Base-by-base conservation (phyloP, 2,888 invertebrate species). In the Tenthredo scrophulariae region DNA sequence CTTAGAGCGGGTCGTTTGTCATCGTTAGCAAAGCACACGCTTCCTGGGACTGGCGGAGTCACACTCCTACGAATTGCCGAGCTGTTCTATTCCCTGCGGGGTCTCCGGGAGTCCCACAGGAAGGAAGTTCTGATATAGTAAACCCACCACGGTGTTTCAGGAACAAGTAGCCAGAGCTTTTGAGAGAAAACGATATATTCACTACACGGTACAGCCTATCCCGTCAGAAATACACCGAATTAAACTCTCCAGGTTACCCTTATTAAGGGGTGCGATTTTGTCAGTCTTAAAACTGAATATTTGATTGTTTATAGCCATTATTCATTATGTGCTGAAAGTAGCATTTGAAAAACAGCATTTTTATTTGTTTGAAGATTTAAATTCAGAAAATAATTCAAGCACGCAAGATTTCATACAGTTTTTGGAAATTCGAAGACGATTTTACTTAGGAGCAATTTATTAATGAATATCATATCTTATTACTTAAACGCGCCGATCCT, bases 11-110 rank as follows among this genome's bases (percentile, higher is more conserved):
- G 90, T 91, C 92, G 91, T 93, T 93, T 93, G 91, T 93, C 93
- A 93, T 93, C 93, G 93, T 93, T 93, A 93, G 93, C 91, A 93
- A 93, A 93, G 93, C 93, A 93, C 93, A 92, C 93, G 93, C 93
- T 93, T 93, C 93, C 93, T 93, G 93, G 92, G 92, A 90, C 91
- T 91, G 91, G 90, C 89, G 90, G 88, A 91, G 91, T 91, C 91
- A 90, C 92, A 91, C 91, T 90, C 90, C 90, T 90, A 89, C 89
- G 91, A 91, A 91, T 90, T 90, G 90, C 88, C 90, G 90, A 89
- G 90, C 89, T 90, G 91, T 87, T 89, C 92, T 90, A 91, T 91
- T 91, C 92, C 90, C 89, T 87, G 85, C 87, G 88, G 88, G 86
- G 86, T 87, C 86, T 83, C 80, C 26, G 65, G n/a, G 58, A 88